Percentiles rank a stretch among this genome's conserved stretches.
Evolutionary conservation across 92 coral and sea anemone genomes (phyloP).

Genomic region (Paragorgia papillata): DNA sequence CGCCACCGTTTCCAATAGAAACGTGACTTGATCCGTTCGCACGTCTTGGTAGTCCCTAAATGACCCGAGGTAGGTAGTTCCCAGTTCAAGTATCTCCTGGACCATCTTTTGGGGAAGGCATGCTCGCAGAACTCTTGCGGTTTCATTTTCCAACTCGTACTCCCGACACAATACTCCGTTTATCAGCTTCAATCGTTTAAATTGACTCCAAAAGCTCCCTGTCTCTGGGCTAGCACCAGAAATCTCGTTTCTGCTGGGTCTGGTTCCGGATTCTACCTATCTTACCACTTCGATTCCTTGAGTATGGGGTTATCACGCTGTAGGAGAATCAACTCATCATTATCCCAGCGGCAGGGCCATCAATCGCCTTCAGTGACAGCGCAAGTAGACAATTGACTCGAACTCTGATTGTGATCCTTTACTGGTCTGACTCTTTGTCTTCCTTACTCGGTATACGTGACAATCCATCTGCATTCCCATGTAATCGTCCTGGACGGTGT

Average conservation of each 20-base stretch:
- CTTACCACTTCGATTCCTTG: slow-evolving; percentile 14
- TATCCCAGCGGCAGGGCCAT: too few species aligned
- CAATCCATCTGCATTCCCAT: too few species aligned
- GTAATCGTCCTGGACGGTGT: too few species aligned
- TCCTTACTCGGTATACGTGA: too few species aligned
- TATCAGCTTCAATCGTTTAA: slow-evolving; percentile 19
- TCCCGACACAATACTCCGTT: slow-evolving; percentile 45
- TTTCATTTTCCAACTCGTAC: slow-evolving; percentile 44
- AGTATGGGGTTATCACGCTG: slow-evolving; percentile 33
- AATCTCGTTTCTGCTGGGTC: not conserved
- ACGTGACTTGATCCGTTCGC: slow-evolving; percentile 29
- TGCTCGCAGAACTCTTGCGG: slow-evolving; percentile 6
- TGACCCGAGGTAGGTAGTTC: slow-evolving; percentile 47
- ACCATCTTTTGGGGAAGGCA: slow-evolving; percentile 33
- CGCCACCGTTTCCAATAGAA: too few species aligned
- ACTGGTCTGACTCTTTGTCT: too few species aligned
- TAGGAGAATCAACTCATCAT: not conserved
- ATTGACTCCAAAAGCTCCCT: slow-evolving; percentile 40
- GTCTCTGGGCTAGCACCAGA: slow-evolving; percentile 36
- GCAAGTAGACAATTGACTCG: too few species aligned
- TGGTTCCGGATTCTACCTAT: slow-evolving; percentile 30
- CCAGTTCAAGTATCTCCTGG: slow-evolving; percentile 28
- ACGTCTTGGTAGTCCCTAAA: slow-evolving; percentile 30
- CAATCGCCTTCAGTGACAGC: too few species aligned
- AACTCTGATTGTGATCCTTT: too few species aligned